Conservation (phyloP, 2,797 vertebrate species). For the Lepidocolaptes lacrymiger region DNA sequence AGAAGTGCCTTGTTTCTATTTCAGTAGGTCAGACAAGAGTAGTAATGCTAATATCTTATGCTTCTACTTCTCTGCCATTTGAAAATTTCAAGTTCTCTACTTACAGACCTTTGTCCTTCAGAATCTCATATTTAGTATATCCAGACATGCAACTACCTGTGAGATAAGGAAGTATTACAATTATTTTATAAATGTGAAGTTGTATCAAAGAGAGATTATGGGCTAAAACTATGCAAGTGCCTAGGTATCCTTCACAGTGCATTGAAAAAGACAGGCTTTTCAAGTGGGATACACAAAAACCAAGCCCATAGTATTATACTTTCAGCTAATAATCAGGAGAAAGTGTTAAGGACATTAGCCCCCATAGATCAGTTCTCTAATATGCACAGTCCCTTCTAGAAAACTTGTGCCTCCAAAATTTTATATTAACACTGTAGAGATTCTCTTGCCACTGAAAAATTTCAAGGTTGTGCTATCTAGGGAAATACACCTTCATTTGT, state of each 20-base stretch:
- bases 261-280: background rate
- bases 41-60: background rate
- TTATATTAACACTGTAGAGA: background rate
- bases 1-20: background rate
- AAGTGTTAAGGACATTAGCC: background rate
- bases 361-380: background rate
- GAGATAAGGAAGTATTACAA: background rate
- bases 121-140: background rate
- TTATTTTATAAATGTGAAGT: background rate
- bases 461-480: background rate
- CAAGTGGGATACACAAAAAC: background rate
- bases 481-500: background rate
- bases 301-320: background rate
- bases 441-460: background rate
- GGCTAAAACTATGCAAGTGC: background rate
- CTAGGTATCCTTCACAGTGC: background rate
- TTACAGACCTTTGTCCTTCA: background rate
- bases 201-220: background rate
- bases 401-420: background rate
- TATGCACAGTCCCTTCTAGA: background rate
- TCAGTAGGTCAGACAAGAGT: background rate
- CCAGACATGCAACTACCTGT: background rate
- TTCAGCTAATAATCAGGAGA: background rate
- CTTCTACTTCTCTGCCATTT: background rate
- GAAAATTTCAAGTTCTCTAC: background rate